Conservation (phyloP, 2,888 invertebrate species). For the Ametastegia equiseti region DNA sequence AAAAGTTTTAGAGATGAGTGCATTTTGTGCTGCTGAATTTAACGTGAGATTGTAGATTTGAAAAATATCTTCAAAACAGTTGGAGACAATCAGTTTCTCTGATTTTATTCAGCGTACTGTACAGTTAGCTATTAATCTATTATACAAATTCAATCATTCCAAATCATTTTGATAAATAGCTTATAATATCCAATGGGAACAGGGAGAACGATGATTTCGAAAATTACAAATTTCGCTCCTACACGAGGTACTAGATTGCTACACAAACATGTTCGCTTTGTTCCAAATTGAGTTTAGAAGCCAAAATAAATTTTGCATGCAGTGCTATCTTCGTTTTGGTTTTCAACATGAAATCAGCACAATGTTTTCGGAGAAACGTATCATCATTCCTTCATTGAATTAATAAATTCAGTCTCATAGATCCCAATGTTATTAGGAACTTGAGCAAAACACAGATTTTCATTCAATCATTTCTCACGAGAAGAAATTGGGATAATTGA, state of each 20-base stretch:
- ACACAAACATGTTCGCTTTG: conserved; percentile 34
- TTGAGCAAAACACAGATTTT: neutral
- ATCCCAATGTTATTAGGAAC: neutral
- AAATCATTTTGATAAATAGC: neutral
- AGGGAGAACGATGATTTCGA: conserved; percentile 56
- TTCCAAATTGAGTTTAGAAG: conserved; percentile 34
- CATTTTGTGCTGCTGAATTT: neutral
- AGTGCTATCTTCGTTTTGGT: conserved; percentile 1
- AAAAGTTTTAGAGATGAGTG: neutral
- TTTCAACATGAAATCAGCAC: neutral
- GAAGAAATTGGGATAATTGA: neutral
- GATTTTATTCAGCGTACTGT: neutral
- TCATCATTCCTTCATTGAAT: neutral
- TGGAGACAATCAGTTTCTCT: neutral
- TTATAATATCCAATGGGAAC: conserved; percentile 52
- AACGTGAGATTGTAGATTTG: neutral
- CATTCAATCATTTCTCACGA: too few species aligned
- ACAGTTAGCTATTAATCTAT: neutral
- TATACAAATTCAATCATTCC: neutral
- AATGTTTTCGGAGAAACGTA: neutral
- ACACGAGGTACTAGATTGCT: conserved; percentile 18
- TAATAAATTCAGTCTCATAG: neutral
- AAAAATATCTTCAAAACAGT: neutral
- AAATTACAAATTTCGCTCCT: conserved; percentile 24
- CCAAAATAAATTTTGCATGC: conserved; percentile 35